Base-by-base conservation (phyloP, 2,797 vertebrate genomes). In the Dromococcyx pavoninus region DNA sequence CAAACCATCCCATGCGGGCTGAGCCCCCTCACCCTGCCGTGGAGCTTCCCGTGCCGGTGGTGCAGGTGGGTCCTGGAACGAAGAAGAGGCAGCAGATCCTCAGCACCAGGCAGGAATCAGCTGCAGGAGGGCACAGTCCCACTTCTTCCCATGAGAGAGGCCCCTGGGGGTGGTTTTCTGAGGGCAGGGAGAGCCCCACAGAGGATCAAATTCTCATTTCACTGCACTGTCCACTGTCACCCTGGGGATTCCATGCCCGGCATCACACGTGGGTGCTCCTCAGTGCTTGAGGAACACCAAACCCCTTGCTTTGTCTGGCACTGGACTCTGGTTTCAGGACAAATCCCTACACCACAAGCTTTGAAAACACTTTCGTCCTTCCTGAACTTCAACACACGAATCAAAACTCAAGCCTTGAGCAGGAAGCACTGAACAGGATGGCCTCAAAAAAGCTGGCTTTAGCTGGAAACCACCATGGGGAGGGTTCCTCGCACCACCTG, bases 41-140 rank as follows among this genome's bases (percentile, higher is more conserved):
- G 96, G n/a, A 97, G 97, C 92, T 96, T 96, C 97, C 99, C 99
- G 83, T 22, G 93, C n/a, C n/a, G n/a, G n/a, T n/a, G n/a, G n/a
- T n/a, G n/a, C n/a, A n/a, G n/a, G n/a, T n/a, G n/a, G n/a, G n/a
- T n/a, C n/a, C n/a, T n/a, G n/a, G n/a, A n/a, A n/a, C n/a, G n/a
- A 76, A 85, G 94, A 87, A 96, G 37, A 79, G 88, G 83, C 27
- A 62, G 70, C 33, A 79, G 46, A 48, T 62, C 74, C 73, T 69
- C 51, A 37, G 54, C 48, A 24, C 27, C 41, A 27, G 57, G 58
- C 50, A 43, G 41, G 25, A 51, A 4, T 8, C 18, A 22, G 54
- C 74, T 30, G 53, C 6, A 48, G 44, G n/a, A 50, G 39, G 41
- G 37, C 46, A 16, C 0, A 1, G 32, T n/a, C 25, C 32, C 30